Evolutionary conservation across 2,113 vertebrate genomes (phyloP).

Genomic region (Sapajus apella): DNA sequence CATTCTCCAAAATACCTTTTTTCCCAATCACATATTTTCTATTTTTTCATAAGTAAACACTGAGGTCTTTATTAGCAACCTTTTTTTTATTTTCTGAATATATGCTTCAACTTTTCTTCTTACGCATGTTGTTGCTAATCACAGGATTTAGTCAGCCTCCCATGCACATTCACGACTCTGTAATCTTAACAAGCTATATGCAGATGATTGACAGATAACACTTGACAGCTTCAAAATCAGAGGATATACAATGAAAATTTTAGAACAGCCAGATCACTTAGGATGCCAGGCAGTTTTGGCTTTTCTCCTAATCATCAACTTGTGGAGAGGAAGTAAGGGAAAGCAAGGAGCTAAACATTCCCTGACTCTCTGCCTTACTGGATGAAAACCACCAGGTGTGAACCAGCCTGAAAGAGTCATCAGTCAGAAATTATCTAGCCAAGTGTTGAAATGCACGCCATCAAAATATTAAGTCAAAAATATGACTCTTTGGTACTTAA

Average conservation of each 20-base stretch:
- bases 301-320: conserved; percentile 55
- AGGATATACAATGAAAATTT: conserved; percentile 72
- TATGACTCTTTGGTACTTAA: conserved; percentile 17
- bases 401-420: conserved; percentile 22
- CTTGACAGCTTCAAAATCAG: conserved; percentile 78
- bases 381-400: conserved; percentile 26
- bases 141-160: conserved; percentile 61
- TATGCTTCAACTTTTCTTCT: conserved; percentile 32
- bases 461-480: conserved; percentile 34
- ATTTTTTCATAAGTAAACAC: conserved; percentile 61
- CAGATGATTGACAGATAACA: conserved; percentile 71
- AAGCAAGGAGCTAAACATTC: background rate
- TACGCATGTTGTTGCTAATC: conserved; percentile 52
- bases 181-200: conserved; percentile 73
- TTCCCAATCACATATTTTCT: conserved; percentile 16
- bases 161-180: conserved; percentile 47
- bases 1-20: conserved; percentile 53
- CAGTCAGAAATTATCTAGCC: background rate
- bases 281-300: conserved; percentile 62
- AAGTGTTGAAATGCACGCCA: conserved; percentile 35
- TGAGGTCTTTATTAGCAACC: conserved; percentile 43
- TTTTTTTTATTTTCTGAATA: background rate
- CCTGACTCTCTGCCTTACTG: background rate
- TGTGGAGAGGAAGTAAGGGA: background rate
- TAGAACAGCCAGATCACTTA: conserved; percentile 64